phyloP scores from a whole-genome alignment of 2,113 vertebrate species.

The Crotalus viridis region DNA sequence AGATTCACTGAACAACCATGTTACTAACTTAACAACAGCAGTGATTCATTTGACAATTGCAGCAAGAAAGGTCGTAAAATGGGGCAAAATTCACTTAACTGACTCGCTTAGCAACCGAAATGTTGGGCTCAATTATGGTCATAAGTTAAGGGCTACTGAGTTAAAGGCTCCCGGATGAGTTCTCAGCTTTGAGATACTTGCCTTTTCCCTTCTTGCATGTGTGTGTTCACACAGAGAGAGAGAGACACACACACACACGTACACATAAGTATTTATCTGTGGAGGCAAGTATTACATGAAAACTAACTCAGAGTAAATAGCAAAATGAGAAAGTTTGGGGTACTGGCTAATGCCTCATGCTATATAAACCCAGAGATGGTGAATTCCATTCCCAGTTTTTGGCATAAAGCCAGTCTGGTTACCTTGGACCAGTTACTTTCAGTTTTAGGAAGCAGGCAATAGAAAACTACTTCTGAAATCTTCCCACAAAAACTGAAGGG shows the following conservation, averaged over 20 bases:
- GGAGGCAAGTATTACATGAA: background rate
- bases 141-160: background rate
- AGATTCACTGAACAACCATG: background rate
- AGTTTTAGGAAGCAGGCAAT: background rate
- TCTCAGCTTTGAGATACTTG: background rate
- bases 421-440: background rate
- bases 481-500: background rate
- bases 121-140: background rate
- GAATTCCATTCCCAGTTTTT: background rate
- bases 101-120: background rate
- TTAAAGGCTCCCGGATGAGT: background rate
- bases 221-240: background rate
- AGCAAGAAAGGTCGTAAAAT: background rate
- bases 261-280: background rate
- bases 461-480: background rate
- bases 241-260: background rate
- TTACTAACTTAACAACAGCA: background rate
- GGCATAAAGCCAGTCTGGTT: background rate
- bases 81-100: background rate
- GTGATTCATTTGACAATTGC: background rate
- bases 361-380: background rate
- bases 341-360: background rate
- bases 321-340: background rate
- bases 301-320: background rate
- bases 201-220: background rate